Evolutionary conservation across 2,797 vertebrate genomes (phyloP), one percentile per base, ranked within the genome.

Genomic region (Halcyon leucocephala): DNA sequence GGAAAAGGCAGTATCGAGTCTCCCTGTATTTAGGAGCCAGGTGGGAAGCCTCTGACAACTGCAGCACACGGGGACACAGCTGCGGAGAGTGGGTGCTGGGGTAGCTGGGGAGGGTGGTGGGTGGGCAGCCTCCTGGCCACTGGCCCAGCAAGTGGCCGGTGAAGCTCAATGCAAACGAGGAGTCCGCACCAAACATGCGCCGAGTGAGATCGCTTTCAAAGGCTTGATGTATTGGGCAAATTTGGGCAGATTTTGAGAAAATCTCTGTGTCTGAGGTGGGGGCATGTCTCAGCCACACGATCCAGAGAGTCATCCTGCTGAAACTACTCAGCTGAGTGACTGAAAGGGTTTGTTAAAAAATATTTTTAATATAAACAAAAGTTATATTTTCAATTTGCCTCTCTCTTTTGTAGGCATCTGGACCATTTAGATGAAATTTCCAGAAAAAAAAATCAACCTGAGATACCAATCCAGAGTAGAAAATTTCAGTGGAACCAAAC

Each of bases 81-180:
- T 44, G 82, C 3, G 1, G 15, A 19, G 51, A 26, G 64, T 12
- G 1, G 6, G 58, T 2, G 1, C 13, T 2, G 28, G 51, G 29
- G 37, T n/a, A 49, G 58, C 12, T 12, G 3, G 41, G 41, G 41
- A 42, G 41, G 15, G 41, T 37, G 29, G 29, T 1, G 9, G 17
- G 58, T 28, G 29, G 10, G 48, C 52, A 61, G 77, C 35, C 62
- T 71, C 37, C 39, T 65, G 70, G 81, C 33, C 24, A 8, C 35
- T 0, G 1, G 76, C 48, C 61, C 1, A 1, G 17, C 1, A 0
- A 57, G 67, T 0, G 11, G 42, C 41, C 20, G 42, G 46, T 7
- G 1, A 0, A 0, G 35, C 41, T 31, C 1, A 0, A 20, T 19
- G 9, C 41, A 13, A 22, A 48, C 3, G 12, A 46, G 46, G 8